Evolutionary conservation across 1,140 invertebrate species (phyloP), one percentile per base, ranked within the genome.

Genomic region (Berghia stephanieae): DNA sequence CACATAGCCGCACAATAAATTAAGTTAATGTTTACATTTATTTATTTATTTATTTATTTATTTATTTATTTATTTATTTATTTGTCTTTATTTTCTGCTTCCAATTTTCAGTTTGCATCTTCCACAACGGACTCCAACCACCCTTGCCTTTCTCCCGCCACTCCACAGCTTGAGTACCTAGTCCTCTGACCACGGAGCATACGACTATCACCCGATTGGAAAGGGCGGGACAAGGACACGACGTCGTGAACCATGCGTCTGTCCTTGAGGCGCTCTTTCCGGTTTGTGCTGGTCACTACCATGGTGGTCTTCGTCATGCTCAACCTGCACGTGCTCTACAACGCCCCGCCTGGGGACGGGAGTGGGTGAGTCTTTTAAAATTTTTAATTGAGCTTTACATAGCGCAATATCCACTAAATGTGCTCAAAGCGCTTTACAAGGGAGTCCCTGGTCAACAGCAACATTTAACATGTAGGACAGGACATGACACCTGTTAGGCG

Each of bases 241-340:
- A 18, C 44, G 43, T 31, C 24, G 42, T 72, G 3, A 31, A 70
- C 55, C 43, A 84, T 86, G 83, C 79, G 83, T 60, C 43, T 86
- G 38, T 78, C 78, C 44, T 82, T 83, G 4, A 72, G 79, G 43
- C 80, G 84, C 31, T n/a, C 81, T 27, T 57, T 87, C 16, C 80
- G 83, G 42, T 79, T 80, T 67, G 44, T 86, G 36, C 83, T 86
- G 52, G 79, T 84, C 78, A 78, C 84, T 18, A 81, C 83, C 8
- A 81, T 86, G 38, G 77, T 82, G 42, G 70, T 85, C 3, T 87
- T 87, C 72, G 84, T 85, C 4, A 40, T 87, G 44, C 80, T 87
- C 16, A 87, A 87, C 77, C 76, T 87, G 55, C 83, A 86, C 55
- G 79, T 86, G 6, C 68, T 86, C 34, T 84, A 82, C 57, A 76